These are phyloP conservation scores for Alosa alosa DNA, from an alignment of 2,113 vertebrate genomes.

Conservation along the genomic window DNA sequence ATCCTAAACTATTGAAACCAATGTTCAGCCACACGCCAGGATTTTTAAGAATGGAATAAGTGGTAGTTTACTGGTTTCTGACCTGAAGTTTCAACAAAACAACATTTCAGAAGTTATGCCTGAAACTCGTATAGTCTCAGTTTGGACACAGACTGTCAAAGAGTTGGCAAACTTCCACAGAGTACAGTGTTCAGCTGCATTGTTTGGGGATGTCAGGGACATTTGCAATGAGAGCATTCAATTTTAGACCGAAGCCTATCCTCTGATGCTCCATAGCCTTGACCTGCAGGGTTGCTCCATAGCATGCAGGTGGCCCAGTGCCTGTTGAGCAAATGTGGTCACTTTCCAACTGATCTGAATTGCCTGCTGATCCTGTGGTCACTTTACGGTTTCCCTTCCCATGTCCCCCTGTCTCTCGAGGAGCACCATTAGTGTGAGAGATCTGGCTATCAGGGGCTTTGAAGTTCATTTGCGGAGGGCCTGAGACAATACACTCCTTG, in stretches of 20 bases:
- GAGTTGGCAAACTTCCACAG: background rate
- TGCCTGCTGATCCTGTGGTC: constrained; percentile 45
- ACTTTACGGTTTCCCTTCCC: constrained; percentile 59
- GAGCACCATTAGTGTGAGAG: background rate
- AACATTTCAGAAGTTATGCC: background rate
- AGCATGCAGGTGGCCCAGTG: too few relatives aligned
- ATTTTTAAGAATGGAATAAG: too few relatives aligned
- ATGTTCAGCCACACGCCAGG: background rate
- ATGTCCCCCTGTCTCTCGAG: constrained; percentile 39
- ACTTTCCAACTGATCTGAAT: too few relatives aligned
- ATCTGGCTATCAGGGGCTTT: background rate
- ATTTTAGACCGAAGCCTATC: background rate
- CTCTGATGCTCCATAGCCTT: background rate
- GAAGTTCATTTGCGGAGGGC: background rate
- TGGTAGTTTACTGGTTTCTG: too few relatives aligned
- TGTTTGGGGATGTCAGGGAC: too few relatives aligned
- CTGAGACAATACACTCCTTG: background rate
- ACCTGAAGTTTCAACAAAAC: background rate
- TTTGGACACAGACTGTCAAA: background rate
- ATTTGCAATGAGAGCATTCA: too few relatives aligned
- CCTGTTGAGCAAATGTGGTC: too few relatives aligned
- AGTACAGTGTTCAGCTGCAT: background rate
- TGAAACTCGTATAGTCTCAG: background rate
- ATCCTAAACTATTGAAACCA: background rate
- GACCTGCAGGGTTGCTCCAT: background rate